Conservation (phyloP, 35 echinoderm and acorn worm genomes). For the Heliocidaris erythrogramma region DNA sequence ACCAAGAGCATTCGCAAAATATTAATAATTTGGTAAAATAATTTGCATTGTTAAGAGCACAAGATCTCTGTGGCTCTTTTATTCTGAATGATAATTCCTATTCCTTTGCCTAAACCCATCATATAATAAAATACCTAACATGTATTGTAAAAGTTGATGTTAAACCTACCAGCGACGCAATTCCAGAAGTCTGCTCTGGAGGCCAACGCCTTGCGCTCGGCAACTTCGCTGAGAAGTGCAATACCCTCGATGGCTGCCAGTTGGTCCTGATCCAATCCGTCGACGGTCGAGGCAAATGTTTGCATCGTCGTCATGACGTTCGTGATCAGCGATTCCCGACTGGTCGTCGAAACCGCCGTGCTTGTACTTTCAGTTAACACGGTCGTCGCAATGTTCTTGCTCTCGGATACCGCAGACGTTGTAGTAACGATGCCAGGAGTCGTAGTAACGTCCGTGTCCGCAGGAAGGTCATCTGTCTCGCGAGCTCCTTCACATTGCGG, state of each 20-base stretch:
- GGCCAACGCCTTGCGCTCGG: constrained; percentile 83
- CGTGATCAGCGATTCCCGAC: constrained; percentile 74
- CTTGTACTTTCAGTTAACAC: not conserved
- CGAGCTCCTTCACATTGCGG: not conserved
- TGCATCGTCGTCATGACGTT: constrained; percentile 86
- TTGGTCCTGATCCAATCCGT: constrained; percentile 88
- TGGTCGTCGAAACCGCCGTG: constrained; percentile 13
- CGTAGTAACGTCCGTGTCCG: not conserved
- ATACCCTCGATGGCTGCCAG: constrained; percentile 93
- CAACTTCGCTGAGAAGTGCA: constrained; percentile 88
- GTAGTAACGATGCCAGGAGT: not conserved
- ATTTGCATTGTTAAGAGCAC: too few species aligned
- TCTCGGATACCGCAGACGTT: constrained; percentile 13
- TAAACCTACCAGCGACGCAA: constrained; percentile 24
- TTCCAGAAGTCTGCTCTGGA: constrained; percentile 50
- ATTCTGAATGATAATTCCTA: too few species aligned
- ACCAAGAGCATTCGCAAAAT: too few species aligned
- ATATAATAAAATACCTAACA: too few species aligned
- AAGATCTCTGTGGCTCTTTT: too few species aligned
- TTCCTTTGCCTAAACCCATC: too few species aligned
- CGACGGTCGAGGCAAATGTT: constrained; percentile 76
- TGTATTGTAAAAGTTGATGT: not conserved
- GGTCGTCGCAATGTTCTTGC: not conserved
- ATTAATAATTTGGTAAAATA: too few species aligned
- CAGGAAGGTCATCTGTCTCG: not conserved